phyloP scores from a whole-genome alignment of 2,888 invertebrate genomes.

The Diploptera punctata region DNA sequence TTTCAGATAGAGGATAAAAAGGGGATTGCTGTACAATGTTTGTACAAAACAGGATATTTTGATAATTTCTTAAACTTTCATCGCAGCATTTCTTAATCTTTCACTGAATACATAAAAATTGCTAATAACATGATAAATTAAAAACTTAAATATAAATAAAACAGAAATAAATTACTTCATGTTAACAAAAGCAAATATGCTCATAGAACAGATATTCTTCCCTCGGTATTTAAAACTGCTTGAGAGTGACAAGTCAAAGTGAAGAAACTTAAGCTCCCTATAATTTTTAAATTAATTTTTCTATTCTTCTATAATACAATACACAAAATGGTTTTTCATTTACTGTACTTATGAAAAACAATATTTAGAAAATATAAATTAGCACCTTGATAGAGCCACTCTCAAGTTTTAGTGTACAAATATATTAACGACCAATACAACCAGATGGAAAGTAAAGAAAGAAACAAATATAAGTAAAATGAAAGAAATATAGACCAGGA shows the following conservation, averaged over 20 bases:
- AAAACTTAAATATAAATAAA: constrained; percentile 40
- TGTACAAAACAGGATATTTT: constrained; percentile 19
- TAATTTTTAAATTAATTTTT: background rate
- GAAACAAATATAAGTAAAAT: too few relatives aligned
- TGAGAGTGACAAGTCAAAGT: constrained; percentile 25
- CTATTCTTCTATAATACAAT: background rate
- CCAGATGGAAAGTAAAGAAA: background rate
- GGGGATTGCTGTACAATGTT: constrained; percentile 16
- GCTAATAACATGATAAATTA: constrained; percentile 39
- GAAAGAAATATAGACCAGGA: too few relatives aligned
- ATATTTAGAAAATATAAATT: background rate
- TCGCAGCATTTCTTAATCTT: constrained; percentile 20
- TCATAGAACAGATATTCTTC: background rate
- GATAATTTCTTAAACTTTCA: constrained; percentile 7
- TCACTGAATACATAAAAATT: constrained; percentile 36
- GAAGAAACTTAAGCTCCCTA: background rate
- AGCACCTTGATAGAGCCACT: constrained; percentile 24
- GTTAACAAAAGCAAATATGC: constrained; percentile 37
- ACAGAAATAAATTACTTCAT: constrained; percentile 40
- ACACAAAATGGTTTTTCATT: background rate
- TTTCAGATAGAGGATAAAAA: constrained; percentile 13
- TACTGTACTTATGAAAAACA: background rate
- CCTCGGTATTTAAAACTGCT: background rate
- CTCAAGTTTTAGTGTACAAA: constrained; percentile 16
- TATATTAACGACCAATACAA: background rate